Conservation (phyloP, 2,797 vertebrate species). For the Buceros bicornis region DNA sequence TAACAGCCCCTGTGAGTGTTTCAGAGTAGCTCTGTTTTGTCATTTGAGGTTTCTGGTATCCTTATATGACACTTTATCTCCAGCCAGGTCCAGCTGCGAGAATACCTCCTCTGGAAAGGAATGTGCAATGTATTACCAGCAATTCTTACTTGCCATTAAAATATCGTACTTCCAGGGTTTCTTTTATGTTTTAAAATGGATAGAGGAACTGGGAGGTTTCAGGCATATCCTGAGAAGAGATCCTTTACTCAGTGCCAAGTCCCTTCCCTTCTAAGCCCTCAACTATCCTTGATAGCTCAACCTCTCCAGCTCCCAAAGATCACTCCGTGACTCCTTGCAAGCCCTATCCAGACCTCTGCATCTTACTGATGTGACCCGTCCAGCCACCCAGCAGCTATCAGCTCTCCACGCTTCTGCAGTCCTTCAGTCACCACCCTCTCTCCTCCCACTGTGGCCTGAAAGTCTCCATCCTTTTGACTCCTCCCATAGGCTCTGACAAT, state of each 20-base stretch:
- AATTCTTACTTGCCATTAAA: not conserved
- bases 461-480: not conserved
- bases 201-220: not conserved
- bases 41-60: not conserved
- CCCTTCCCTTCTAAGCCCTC: not conserved
- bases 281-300: not conserved
- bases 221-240: not conserved
- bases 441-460: not conserved
- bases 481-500: not conserved
- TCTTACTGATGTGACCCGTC: not conserved
- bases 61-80: not conserved
- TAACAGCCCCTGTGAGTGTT: not conserved
- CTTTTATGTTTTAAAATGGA: not conserved
- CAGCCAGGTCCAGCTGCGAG: not conserved
- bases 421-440: not conserved
- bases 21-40: not conserved
- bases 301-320: accelerated
- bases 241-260: not conserved
- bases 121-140: not conserved
- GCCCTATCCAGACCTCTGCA: not conserved
- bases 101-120: not conserved
- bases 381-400: not conserved
- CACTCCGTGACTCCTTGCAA: not conserved
- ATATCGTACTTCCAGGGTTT: not conserved
- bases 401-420: not conserved